These are phyloP conservation scores for Neodiprion lecontei DNA, from an alignment of 1,140 invertebrate species.

Conservation along the genomic window DNA sequence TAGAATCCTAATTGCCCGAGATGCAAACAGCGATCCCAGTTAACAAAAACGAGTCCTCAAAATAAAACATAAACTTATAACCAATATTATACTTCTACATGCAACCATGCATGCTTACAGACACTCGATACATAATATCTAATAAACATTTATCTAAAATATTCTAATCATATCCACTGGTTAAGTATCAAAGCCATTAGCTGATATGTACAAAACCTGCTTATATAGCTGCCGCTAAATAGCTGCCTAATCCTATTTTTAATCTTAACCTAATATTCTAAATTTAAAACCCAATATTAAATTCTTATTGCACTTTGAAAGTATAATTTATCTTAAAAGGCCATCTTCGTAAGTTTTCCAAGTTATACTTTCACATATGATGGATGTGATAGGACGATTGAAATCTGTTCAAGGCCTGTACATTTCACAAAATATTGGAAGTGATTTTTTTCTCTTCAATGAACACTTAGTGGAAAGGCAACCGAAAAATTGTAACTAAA, in stretches of 20 bases:
- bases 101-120: conserved; percentile 47
- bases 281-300: conserved; percentile 19
- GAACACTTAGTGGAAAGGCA: neutral
- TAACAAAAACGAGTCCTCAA: neutral
- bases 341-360: neutral
- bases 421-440: no score
- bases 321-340: neutral
- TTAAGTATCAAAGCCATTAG: conserved; percentile 3
- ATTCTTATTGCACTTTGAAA: conserved; percentile 47
- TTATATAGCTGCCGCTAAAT: neutral
- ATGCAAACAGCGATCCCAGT: neutral
- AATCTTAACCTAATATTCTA: neutral
- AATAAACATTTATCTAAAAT: conserved; percentile 4
- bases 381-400: no score
- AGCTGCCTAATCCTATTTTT: neutral
- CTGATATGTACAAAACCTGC: conserved; percentile 4
- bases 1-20: neutral
- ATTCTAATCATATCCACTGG: neutral
- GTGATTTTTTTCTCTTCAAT: neutral
- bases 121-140: neutral
- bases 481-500: neutral
- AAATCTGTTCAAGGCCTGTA: no score
- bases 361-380: neutral
- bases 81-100: conserved; percentile 39
- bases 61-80: neutral